phyloP scores from a whole-genome alignment of 2,113 vertebrate species.

The Protobothrops mucrosquamatus region DNA sequence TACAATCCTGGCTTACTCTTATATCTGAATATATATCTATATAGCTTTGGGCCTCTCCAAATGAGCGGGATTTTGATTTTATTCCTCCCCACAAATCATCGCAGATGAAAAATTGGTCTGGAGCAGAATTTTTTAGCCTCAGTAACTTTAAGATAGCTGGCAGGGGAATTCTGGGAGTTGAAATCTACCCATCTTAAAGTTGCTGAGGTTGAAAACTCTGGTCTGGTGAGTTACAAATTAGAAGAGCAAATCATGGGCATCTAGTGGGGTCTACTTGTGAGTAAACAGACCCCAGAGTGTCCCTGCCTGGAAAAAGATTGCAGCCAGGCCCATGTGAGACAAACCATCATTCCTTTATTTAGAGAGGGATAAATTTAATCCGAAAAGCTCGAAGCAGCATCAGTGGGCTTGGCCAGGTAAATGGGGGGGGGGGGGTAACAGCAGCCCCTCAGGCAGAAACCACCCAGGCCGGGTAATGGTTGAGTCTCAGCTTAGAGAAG shows the following conservation, averaged over 20 bases:
- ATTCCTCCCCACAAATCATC: not conserved
- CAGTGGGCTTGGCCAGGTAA: not conserved
- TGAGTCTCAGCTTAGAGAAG: not conserved
- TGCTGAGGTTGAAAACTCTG: not conserved
- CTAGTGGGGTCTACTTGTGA: not conserved
- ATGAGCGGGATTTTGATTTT: not conserved
- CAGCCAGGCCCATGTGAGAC: not conserved
- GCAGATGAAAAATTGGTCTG: not conserved
- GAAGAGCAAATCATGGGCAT: not conserved
- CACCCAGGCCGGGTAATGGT: rapidly evolving
- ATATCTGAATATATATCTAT: not conserved
- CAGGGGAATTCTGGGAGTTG: not conserved
- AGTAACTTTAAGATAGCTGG: not conserved
- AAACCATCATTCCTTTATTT: not conserved
- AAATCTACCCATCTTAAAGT: not conserved
- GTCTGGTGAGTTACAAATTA: not conserved
- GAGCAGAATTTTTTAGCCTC: not conserved
- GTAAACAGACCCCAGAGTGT: not conserved
- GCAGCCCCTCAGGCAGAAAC: not conserved
- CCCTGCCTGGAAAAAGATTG: not conserved
- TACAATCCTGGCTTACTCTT: not conserved
- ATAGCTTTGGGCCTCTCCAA: not conserved
- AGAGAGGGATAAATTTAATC: not conserved
- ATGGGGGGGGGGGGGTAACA: rapidly evolving
- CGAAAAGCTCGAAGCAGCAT: not conserved